Evolutionary conservation across 1,140 invertebrate species (phyloP).

Genomic region (Rhagoletis pomonella): DNA sequence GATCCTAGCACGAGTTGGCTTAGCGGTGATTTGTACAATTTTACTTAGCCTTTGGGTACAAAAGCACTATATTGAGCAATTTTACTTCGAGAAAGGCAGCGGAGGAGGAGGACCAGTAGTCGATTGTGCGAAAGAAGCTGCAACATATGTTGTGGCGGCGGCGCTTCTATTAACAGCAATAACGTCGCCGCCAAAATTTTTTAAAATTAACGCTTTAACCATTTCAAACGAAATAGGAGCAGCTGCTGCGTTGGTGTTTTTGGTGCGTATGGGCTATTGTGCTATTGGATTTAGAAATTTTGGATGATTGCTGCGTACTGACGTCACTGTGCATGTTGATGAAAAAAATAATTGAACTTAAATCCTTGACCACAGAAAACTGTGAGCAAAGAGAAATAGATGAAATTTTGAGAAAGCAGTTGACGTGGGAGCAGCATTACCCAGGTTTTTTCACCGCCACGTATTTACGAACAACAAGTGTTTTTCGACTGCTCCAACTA

Average conservation of each 20-base stretch:
- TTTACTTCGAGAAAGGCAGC: constrained; percentile 68
- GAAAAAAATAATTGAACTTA: too few species aligned
- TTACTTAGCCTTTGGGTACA: constrained; percentile 58
- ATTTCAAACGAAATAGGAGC: not conserved
- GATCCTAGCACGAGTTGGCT: constrained; percentile 52
- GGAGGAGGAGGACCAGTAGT: constrained; percentile 63
- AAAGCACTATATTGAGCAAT: constrained; percentile 68
- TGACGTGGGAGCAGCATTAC: too few species aligned
- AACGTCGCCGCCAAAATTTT: not conserved
- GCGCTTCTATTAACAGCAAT: not conserved
- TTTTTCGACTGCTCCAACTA: too few species aligned
- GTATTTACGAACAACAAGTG: too few species aligned
- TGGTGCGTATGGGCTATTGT: too few species aligned
- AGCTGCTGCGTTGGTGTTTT: not conserved
- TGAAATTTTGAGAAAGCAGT: too few species aligned
- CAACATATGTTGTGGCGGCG: not conserved
- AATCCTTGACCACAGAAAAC: too few species aligned
- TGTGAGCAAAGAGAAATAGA: too few species aligned
- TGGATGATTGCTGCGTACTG: too few species aligned
- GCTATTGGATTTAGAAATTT: too few species aligned
- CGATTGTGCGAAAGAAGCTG: constrained; percentile 13
- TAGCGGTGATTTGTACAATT: constrained; percentile 54
- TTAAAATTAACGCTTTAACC: constrained; percentile 31
- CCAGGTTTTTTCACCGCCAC: too few species aligned
- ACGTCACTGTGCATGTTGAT: too few species aligned